Conservation (phyloP, 1,140 invertebrate species). For the Papilio dardanus region DNA sequence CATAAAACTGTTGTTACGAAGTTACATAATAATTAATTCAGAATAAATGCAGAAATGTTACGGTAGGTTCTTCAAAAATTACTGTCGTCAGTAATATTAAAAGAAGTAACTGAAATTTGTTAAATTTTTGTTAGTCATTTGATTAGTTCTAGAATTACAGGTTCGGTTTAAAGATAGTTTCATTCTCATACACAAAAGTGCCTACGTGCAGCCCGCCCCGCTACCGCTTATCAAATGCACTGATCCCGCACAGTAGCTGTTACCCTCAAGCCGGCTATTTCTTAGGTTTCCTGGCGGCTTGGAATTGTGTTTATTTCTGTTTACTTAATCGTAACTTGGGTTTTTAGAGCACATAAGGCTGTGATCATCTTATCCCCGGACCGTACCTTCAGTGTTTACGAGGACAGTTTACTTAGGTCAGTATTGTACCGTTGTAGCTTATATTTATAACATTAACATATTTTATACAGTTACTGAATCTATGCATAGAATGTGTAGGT, state of each 20-base stretch:
- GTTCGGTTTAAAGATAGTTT: not conserved
- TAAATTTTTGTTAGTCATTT: not conserved
- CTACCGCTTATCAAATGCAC: conserved; percentile 41
- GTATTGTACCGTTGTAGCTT: conserved; percentile 20
- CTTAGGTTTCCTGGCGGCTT: conserved; percentile 63
- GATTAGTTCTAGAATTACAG: not conserved
- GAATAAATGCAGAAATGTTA: not conserved
- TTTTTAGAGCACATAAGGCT: conserved; percentile 50
- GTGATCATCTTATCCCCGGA: conserved; percentile 32
- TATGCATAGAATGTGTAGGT: not conserved
- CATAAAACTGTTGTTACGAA: not conserved
- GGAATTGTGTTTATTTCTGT: conserved; percentile 63
- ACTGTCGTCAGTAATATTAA: not conserved
- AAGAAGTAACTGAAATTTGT: no score
- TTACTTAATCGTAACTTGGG: conserved; percentile 50
- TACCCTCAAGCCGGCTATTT: conserved; percentile 63
- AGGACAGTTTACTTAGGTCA: conserved; percentile 6
- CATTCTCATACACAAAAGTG: not conserved
- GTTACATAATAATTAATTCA: not conserved
- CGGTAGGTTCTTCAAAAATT: not conserved
- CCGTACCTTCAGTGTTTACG: conserved; percentile 24
- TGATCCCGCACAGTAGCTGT: conserved; percentile 57
- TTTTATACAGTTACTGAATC: not conserved
- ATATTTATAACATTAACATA: not conserved
- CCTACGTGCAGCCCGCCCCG: conserved; percentile 37